Conservation (phyloP, 2,888 invertebrate species). For the Halictus quadricinctus region DNA sequence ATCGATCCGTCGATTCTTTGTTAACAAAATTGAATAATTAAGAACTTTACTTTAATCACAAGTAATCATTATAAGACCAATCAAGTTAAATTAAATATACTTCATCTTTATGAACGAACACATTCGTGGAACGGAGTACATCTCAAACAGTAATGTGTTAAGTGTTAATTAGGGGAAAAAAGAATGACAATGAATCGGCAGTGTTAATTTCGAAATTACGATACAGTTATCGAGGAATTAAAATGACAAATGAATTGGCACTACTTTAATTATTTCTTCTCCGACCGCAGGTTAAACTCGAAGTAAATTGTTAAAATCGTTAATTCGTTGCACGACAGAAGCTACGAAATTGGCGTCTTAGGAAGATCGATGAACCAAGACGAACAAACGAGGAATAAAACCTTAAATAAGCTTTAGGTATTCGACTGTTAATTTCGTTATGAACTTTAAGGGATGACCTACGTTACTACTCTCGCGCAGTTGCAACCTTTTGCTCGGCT, state of each 20-base stretch:
- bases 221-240: background rate
- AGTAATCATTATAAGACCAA: too few species aligned
- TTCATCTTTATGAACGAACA: too few species aligned
- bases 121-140: too few species aligned
- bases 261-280: slow-evolving; percentile 3
- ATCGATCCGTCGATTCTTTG: too few species aligned
- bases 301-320: slow-evolving; percentile 2
- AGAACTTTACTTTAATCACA: too few species aligned
- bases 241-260: background rate
- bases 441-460: slow-evolving; percentile 14
- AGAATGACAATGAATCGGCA: background rate
- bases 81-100: too few species aligned
- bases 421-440: slow-evolving; percentile 36
- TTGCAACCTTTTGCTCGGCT: slow-evolving; percentile 18
- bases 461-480: background rate
- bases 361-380: slow-evolving; percentile 18
- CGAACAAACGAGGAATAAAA: slow-evolving; percentile 15
- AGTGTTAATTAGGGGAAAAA: background rate
- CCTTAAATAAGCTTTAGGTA: slow-evolving; percentile 12
- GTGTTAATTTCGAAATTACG: background rate
- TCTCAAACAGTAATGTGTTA: background rate
- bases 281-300: background rate
- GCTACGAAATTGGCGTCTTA: slow-evolving; percentile 29
- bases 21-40: too few species aligned
- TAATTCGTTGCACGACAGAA: slow-evolving; percentile 1